Evolutionary conservation across 2,797 vertebrate species (phyloP).

Genomic region (Ctenopoma kingsleyae): DNA sequence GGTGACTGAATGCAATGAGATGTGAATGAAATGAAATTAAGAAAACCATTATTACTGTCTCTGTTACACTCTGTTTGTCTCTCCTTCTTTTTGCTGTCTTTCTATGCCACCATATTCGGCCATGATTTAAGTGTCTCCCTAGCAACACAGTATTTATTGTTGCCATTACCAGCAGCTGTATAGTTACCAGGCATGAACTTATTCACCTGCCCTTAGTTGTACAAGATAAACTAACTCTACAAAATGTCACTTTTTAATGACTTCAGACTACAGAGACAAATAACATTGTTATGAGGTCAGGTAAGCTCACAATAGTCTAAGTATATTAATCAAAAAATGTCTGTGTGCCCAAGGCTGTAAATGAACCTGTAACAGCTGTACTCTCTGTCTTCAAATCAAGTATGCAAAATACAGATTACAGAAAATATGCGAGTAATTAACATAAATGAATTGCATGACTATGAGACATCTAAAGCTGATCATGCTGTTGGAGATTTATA

Average conservation of each 20-base stretch:
- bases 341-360: background rate
- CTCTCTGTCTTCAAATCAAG: background rate
- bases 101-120: background rate
- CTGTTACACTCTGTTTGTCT: background rate
- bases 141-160: constrained; percentile 31
- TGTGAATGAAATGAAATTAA: constrained; percentile 2
- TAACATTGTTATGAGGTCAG: constrained; percentile 6
- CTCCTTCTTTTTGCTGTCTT: constrained; percentile 1
- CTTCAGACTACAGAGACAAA: background rate
- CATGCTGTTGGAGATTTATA: constrained; percentile 21
- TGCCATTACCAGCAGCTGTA: constrained; percentile 10
- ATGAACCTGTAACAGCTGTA: background rate
- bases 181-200: background rate
- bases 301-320: background rate
- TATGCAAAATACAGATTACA: background rate
- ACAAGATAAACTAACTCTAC: background rate
- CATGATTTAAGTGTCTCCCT: constrained; percentile 39
- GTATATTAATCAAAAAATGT: background rate
- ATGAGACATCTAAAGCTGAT: constrained; percentile 21
- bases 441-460: constrained; percentile 17
- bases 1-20: constrained; percentile 5
- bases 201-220: background rate
- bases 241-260: background rate
- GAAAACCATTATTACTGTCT: constrained; percentile 1
- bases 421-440: constrained; percentile 18